Base-by-base conservation (phyloP, 2,888 invertebrate genomes). In the Drosophila borborema region DNA sequence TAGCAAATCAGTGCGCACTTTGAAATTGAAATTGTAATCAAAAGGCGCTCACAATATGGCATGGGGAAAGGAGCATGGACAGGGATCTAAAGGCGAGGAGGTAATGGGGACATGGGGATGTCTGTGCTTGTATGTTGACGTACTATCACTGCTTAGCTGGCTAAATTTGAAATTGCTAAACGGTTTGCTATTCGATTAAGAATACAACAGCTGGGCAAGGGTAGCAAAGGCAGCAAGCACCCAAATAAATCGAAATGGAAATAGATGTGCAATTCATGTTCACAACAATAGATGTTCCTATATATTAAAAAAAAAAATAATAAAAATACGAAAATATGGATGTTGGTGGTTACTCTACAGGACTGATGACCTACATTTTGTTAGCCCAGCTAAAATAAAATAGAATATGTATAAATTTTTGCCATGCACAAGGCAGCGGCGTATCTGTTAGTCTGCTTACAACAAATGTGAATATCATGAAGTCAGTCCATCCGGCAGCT, bases 251-350 rank as follows among this genome's bases (percentile, higher is more conserved):
- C 64, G 72, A 78, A 88, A 88, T 86, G 78, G 71, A 81, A 85
- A 88, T 83, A 88, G 78, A 88, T 86, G 83, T 85, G 86, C 81
- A 74, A 88, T 86, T 78, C 86, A 88, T 86, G 81, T 83, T 83
- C 53, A 60, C 86, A 86, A 85, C 81, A 85, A 85, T 77, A 55
- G 58, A 73, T 3, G 34, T 14, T 58, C 46, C 56, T 48, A 38
- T 16, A 16, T 55, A 64, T 70, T 59, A 40, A 64, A 64, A 72
- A 76, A 62, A 64, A 67, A 60, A 66, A 62, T 59, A 64, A 64
- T 48, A 48, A 61, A 67, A 76, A 71, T 55, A 41, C 38, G 48
- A 48, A 69, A 78, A 69, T 78, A 74, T 61, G 69, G 74, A 74
- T 78, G 62, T 58, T 70, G 38, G 40, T 64, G 68, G 41, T 51